Conservation (phyloP, 2,797 vertebrate genomes). For the Fringilla coelebs region DNA sequence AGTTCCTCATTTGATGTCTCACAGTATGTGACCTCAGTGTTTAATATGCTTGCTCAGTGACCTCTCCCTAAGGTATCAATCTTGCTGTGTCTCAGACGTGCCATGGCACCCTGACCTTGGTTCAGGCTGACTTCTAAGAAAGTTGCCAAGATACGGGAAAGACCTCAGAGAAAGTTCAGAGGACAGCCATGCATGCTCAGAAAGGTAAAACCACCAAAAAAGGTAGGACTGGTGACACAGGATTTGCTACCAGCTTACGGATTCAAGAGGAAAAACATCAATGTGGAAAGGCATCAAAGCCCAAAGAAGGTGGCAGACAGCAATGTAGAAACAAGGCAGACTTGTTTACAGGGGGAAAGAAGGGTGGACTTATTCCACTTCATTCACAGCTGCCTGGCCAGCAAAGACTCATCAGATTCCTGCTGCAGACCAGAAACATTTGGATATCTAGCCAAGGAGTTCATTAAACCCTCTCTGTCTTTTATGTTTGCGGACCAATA, state of each 20-base stretch:
- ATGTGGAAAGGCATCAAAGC: background rate
- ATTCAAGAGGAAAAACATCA: background rate
- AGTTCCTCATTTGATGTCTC: background rate
- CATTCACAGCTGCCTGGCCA: background rate
- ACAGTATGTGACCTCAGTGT: background rate
- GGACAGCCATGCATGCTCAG: accelerated
- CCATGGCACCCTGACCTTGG: background rate
- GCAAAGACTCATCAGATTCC: background rate
- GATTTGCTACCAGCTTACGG: background rate
- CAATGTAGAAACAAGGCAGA: background rate
- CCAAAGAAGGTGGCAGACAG: background rate
- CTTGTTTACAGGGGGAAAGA: background rate
- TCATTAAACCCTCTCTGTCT: background rate
- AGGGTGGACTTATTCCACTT: background rate
- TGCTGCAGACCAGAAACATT: background rate
- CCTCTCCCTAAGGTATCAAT: background rate
- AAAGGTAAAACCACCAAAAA: background rate
- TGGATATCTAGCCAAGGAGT: background rate
- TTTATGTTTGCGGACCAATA: background rate
- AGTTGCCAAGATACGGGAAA: background rate
- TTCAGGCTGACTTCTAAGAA: background rate
- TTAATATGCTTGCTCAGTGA: background rate
- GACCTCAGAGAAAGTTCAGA: background rate
- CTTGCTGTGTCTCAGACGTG: background rate
- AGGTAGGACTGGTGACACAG: background rate